These are phyloP conservation scores for Drosophila monieri DNA, from an alignment of 2,888 invertebrate genomes.

Conservation along the genomic window DNA sequence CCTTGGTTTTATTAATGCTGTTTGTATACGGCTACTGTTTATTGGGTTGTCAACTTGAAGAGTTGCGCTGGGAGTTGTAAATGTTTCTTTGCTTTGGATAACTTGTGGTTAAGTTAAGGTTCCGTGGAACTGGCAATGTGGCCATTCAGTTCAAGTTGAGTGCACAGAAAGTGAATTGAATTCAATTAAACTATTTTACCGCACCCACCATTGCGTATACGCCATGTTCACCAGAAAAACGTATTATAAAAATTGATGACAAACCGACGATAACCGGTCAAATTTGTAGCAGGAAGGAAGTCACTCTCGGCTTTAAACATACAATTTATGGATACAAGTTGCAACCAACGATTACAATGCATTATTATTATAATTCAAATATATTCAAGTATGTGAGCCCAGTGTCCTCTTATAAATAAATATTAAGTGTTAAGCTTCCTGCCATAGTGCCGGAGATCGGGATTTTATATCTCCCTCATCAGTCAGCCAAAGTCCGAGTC, in stretches of 20 bases:
- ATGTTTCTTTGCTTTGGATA: conserved; percentile 38
- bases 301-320: neutral
- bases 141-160: conserved; percentile 64
- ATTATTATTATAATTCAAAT: conserved; percentile 13
- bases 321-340: conserved; percentile 1
- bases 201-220: conserved; percentile 43
- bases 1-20: conserved; percentile 9
- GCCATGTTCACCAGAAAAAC: conserved; percentile 18
- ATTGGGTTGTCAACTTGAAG: conserved; percentile 60
- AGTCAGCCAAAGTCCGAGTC: conserved; percentile 25
- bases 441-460: conserved; percentile 12
- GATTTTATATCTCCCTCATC: conserved; percentile 23
- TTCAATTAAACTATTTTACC: conserved; percentile 28
- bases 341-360: conserved; percentile 4
- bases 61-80: conserved; percentile 50
- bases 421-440: conserved; percentile 25
- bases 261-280: conserved; percentile 20
- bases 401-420: conserved; percentile 22
- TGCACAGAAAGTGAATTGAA: conserved; percentile 56
- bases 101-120: conserved; percentile 44
- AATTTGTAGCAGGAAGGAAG: conserved; percentile 47
- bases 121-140: conserved; percentile 48
- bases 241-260: neutral
- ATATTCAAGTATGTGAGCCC: conserved; percentile 13
- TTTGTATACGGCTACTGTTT: conserved; percentile 24